These are phyloP conservation scores for Echinometra lucunter DNA, from an alignment of 53 echinoderm and acorn worm genomes.

Conservation along the genomic window DNA sequence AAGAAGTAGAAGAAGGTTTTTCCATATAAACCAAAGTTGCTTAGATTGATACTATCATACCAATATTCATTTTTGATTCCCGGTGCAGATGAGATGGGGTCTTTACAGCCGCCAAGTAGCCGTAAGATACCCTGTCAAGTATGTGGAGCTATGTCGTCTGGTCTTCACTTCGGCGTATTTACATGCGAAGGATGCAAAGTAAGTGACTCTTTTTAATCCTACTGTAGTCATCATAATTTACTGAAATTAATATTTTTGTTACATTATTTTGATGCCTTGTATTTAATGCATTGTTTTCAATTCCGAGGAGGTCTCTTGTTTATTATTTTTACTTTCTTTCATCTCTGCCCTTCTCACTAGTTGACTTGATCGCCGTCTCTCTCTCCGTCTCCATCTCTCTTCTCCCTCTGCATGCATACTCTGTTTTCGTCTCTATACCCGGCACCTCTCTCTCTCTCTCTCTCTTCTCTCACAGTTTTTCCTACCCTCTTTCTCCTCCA, in stretches of 20 bases:
- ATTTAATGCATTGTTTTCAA: too few relatives aligned
- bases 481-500: background rate
- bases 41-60: too few relatives aligned
- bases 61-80: too few relatives aligned
- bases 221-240: too few relatives aligned
- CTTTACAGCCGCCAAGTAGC: background rate
- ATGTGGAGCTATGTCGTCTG: slow-evolving; percentile 95
- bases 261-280: too few relatives aligned
- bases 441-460: background rate
- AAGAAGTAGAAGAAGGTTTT: too few relatives aligned
- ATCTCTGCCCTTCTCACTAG: background rate
- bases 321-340: background rate
- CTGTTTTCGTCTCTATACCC: background rate
- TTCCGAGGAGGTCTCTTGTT: background rate
- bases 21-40: too few relatives aligned
- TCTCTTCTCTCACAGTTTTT: background rate
- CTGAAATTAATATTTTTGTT: too few relatives aligned
- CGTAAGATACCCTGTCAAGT: slow-evolving; percentile 94
- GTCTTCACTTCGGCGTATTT: slow-evolving; percentile 98
- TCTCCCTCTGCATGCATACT: too few relatives aligned
- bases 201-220: too few relatives aligned
- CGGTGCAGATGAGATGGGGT: slow-evolving; percentile 51
- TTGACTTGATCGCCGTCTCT: background rate
- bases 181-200: slow-evolving; percentile 99
- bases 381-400: background rate